These are phyloP conservation scores for Apostichopus californicus DNA, from an alignment of 35 echinoderm and acorn worm species.

Conservation along the genomic window DNA sequence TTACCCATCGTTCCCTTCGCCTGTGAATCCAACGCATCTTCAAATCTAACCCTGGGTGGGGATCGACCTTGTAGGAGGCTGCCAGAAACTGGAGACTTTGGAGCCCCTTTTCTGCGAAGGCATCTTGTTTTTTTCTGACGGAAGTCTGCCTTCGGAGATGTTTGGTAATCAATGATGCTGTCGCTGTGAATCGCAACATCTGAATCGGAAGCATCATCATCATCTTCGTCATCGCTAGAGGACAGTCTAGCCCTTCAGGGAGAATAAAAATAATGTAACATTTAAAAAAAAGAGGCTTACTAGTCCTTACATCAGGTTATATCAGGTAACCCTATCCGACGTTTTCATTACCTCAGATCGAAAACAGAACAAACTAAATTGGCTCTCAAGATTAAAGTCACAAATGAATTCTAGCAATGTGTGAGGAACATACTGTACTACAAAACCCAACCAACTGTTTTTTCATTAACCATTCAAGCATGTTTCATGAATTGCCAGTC, in stretches of 20 bases:
- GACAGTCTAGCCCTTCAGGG: neutral
- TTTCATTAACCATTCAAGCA: no score
- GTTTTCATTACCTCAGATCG: no score
- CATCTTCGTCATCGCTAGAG: conserved; percentile 24
- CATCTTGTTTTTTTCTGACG: neutral
- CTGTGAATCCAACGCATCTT: conserved; percentile 82
- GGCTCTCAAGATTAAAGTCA: neutral
- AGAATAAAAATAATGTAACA: conserved; percentile 11
- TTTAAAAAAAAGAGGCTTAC: no score
- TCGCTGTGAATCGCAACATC: conserved; percentile 72
- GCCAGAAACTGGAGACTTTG: conserved; percentile 16
- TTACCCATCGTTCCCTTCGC: conserved; percentile 83
- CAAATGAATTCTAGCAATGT: neutral
- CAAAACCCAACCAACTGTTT: no score
- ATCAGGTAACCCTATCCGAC: no score
- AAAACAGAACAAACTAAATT: no score
- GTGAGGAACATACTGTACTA: no score
- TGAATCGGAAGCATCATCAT: conserved; percentile 3
- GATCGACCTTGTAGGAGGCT: conserved; percentile 18
- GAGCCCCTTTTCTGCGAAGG: neutral
- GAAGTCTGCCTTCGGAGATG: neutral
- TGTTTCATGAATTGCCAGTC: no score
- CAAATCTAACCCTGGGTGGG: conserved; percentile 63
- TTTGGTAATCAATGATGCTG: conserved; percentile 65
- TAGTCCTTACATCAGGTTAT: no score